phyloP scores from a whole-genome alignment of 2,113 vertebrate genomes.

The Lagenorhynchus albirostris region DNA sequence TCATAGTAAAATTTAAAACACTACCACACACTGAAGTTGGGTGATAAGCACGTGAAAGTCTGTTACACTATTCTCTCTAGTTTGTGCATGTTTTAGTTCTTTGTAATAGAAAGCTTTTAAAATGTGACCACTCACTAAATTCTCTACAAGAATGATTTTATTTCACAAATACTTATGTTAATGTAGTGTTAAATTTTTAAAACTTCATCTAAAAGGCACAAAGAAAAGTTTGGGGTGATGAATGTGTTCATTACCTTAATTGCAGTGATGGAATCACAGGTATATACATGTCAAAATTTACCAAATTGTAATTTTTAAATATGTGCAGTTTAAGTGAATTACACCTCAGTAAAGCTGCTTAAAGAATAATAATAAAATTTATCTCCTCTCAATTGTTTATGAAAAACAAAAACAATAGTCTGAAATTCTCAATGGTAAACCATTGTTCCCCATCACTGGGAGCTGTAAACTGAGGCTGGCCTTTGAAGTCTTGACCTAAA shows the following conservation, averaged over 20 bases:
- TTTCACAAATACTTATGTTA: conserved; percentile 25
- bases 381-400: neutral
- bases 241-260: conserved; percentile 18
- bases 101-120: conserved; percentile 7
- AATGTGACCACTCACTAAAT: neutral
- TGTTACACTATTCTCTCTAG: neutral
- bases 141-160: conserved; percentile 3
- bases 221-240: conserved; percentile 33
- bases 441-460: neutral
- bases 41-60: neutral
- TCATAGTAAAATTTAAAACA: neutral
- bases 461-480: neutral
- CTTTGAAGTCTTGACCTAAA: neutral
- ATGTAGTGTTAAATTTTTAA: conserved; percentile 8
- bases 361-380: conserved; percentile 19
- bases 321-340: conserved; percentile 2
- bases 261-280: neutral
- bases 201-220: conserved; percentile 44
- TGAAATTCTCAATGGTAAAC: conserved; percentile 15
- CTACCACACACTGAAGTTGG: neutral
- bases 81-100: neutral
- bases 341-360: neutral
- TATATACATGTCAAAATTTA: conserved; percentile 6
- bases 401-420: conserved; percentile 26
- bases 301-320: conserved; percentile 26